phyloP scores from a whole-genome alignment of 2,113 vertebrate genomes.

The Anoura caudifer region DNA sequence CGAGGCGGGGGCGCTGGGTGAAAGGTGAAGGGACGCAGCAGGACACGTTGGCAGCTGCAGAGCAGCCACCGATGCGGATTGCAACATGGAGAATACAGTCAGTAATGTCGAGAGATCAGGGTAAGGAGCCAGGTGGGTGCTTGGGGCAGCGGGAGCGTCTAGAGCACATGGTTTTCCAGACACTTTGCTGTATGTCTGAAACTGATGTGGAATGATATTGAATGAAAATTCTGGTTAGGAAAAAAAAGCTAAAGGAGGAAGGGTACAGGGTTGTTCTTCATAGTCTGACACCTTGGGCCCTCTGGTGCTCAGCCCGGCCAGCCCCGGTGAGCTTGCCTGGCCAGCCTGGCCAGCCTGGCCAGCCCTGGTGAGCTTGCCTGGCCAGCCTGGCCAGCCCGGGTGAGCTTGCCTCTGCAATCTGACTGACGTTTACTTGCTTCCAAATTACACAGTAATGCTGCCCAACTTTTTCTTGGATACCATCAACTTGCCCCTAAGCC shows the following conservation, averaged over 20 bases:
- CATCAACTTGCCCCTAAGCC: background rate
- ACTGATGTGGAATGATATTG: background rate
- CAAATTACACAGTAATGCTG: background rate
- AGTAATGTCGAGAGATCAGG: background rate
- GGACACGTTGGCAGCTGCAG: background rate
- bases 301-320: fast-evolving
- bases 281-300: fast-evolving
- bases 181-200: background rate
- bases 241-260: background rate
- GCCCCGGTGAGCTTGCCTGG: fast-evolving
- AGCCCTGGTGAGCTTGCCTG: too few relatives aligned
- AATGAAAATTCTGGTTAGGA: background rate
- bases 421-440: background rate
- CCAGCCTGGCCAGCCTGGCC: too few relatives aligned
- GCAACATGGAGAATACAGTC: background rate
- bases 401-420: background rate
- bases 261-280: fast-evolving
- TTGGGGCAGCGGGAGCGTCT: background rate
- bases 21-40: background rate
- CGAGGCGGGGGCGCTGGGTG: background rate
- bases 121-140: background rate
- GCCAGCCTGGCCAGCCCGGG: fast-evolving
- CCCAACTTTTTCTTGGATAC: background rate
- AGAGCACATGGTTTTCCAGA: background rate
- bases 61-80: background rate